Base-by-base conservation (phyloP, 30 jellyfish, hydroid and myxozoan genomes). In the Aurelia aurita region DNA sequence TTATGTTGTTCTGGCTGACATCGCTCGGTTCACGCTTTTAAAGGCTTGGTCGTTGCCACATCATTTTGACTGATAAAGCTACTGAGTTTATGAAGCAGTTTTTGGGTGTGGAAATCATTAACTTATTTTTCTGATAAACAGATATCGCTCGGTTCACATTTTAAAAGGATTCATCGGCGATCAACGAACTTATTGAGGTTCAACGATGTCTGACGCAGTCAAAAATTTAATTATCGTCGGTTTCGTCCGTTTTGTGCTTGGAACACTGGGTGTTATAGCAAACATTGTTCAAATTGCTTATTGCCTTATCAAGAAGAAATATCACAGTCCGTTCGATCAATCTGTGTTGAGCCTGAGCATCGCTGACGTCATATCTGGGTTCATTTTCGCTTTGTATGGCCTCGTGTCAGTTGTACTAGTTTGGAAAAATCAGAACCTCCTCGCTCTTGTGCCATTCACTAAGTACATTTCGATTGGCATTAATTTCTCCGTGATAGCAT, bases 401-500 rank as follows among this genome's bases (percentile, higher is more conserved):
- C 67, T 26, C 44, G 70, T 72, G 8, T 72, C 84, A 8, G 27
- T 72, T 58, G 0, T 72, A 2, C 57, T 72, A 1, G 72, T 72
- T 18, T 21, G 2, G 59, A 72, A 25, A 45, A 9, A 72, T 5
- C 31, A 49, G 29, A 49, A 39, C 51, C 51, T 4, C 9, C 2
- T 72, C 18, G 54, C 62, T 9, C 58, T 68, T 4, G 18, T 45
- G 23, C 6, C 22, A n/a, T 72, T 72, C 35, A 53, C 57, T 8
- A 19, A 27, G 28, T 49, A 44, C 15, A 31, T 55, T 27, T 57
- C 84, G 11, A 35, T 20, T 23, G 84, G 84, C 53, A 21, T 72
- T 12, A 75, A 75, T 29, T 75, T 75, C 59, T 55, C 87, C 19
- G 74, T 55, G 55, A 68, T 75, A 0, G 87, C 87, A 6, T 25